Evolutionary conservation across 2,888 invertebrate species (phyloP), one percentile per base, ranked within the genome.

Genomic region (Noctua janthe): DNA sequence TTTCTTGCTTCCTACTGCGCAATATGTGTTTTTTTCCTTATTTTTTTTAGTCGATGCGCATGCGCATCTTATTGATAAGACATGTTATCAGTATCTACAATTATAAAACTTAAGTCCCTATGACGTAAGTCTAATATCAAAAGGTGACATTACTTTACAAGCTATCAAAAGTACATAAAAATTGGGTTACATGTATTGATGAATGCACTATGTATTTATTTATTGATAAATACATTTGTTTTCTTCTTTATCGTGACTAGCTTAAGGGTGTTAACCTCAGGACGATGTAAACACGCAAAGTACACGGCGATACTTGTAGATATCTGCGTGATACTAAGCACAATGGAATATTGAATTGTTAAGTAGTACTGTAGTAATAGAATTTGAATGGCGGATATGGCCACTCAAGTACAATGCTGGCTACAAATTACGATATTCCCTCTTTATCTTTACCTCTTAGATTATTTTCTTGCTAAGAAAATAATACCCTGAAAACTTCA

Each of bases 251-350:
- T 87, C 88, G 54, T 71, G 54, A 5, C 35, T 69, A 71, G 70
- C 74, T 71, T 78, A 74, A 78, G 88, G 83, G 62, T 85, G 71
- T 87, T 85, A 76, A 87, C 85, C 79, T 87, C 64, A 83, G 72
- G 62, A 56, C 47, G 56, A 43, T 78, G 76, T 87, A 86, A 84
- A 81, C 78, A 86, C 35, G 71, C 64, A 35, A 47, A 39, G 54
- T 80, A 72, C 62, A 66, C 71, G 67, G 43, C 43, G 64, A 71
- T 80, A 74, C 71, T 56, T 66, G 70, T 83, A 71, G 77, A 83
- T 85, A 83, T 72, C 43, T 69, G 17, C 10, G 43, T 35, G 80
- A 76, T 77, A 83, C 43, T 79, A 73, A 77, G 73, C 54, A 85
- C 86, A 86, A 86, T 80, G 70, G 83, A 80, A 83, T 83, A 80